A percentile compares a stretch with the other conserved stretches of the same genome.
These are phyloP conservation scores for Drosophila setosimentum DNA, from an alignment of 2,888 invertebrate genomes.

Conservation along the genomic window DNA sequence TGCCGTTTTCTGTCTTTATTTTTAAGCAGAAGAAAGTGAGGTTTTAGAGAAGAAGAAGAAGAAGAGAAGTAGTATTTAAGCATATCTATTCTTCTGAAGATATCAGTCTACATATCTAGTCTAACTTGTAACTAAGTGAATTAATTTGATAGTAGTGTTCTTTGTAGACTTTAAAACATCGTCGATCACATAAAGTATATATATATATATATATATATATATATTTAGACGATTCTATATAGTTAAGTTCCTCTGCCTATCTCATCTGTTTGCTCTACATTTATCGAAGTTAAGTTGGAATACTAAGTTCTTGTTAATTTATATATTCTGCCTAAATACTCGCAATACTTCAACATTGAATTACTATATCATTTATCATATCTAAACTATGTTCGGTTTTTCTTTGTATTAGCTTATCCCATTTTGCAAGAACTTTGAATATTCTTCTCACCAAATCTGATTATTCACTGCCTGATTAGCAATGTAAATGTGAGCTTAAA, in stretches of 20 bases:
- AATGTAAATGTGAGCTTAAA: accelerated
- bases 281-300: too few relatives aligned
- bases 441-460: not conserved
- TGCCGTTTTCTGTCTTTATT: not conserved
- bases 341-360: not conserved
- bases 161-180: too few relatives aligned
- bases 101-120: not conserved
- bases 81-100: accelerated
- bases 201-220: too few relatives aligned
- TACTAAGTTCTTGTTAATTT: too few relatives aligned
- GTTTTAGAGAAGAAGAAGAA: not conserved
- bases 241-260: not conserved
- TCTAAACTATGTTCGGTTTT: not conserved
- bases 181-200: too few relatives aligned
- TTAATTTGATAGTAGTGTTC: not conserved
- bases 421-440: not conserved
- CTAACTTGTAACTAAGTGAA: accelerated
- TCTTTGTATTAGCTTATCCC: too few relatives aligned
- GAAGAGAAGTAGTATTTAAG: too few relatives aligned
- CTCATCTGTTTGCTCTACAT: too few relatives aligned
- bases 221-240: not conserved
- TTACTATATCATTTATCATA: accelerated
- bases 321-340: not conserved
- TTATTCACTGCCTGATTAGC: not conserved
- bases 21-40: accelerated